phyloP scores from a whole-genome alignment of 1,140 invertebrate species.

The Rhagoletis zephyria region DNA sequence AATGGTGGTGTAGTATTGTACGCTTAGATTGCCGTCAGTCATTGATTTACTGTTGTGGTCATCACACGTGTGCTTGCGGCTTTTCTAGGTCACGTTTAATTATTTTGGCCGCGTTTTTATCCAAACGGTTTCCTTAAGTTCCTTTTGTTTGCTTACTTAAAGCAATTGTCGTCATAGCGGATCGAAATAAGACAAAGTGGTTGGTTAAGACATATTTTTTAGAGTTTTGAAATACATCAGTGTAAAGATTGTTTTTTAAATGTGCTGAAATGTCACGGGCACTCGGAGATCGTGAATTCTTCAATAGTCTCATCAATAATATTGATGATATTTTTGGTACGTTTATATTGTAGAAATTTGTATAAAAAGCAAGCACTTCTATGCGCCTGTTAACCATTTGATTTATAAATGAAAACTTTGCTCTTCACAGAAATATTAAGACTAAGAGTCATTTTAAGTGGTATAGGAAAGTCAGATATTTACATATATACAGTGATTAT shows the following conservation, averaged over 20 bases:
- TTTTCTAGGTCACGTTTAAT: constrained; percentile 33
- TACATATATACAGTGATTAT: too few species aligned
- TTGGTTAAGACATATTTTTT: neutral
- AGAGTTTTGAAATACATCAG: neutral
- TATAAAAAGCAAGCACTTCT: neutral
- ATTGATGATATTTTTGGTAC: constrained; percentile 71
- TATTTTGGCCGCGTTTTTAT: neutral
- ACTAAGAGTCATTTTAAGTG: too few species aligned
- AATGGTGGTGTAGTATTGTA: neutral
- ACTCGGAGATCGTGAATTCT: constrained; percentile 68
- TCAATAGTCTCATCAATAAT: constrained; percentile 70
- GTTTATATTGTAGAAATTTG: constrained; percentile 55
- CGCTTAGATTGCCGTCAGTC: constrained; percentile 25
- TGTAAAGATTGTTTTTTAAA: neutral
- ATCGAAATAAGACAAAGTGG: neutral
- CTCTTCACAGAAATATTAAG: too few species aligned
- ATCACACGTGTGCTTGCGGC: constrained; percentile 24
- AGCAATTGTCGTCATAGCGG: neutral
- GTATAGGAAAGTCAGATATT: too few species aligned
- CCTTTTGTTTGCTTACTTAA: neutral
- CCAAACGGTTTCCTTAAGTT: neutral
- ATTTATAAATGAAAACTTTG: too few species aligned
- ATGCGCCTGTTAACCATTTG: too few species aligned
- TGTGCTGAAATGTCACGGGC: constrained; percentile 50
- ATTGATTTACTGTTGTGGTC: constrained; percentile 55